Base-by-base conservation (phyloP, 53 echinoderm and acorn worm genomes). In the Apostichopus leukothele region DNA sequence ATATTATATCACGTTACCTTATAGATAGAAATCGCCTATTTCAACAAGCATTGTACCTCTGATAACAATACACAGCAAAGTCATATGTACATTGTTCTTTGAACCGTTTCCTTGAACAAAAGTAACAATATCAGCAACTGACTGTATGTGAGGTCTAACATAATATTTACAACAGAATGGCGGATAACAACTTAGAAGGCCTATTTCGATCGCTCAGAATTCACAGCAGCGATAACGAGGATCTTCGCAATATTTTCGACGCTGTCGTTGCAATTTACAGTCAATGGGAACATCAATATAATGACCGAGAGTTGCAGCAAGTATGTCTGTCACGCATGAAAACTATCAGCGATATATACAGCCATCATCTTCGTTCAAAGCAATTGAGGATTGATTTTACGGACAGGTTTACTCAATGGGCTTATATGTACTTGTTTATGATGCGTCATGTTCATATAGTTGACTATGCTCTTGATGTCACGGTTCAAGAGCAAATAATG, bases 391-490 rank as follows among this genome's bases (percentile, higher is more conserved):
- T 81, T 4, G 86, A 86, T 50, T 86, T 67, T 23, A 1, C 50
- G 21, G 6, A 13, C 9, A 7, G 1, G 16, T 27, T 13, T 16
- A 39, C 85, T 3, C 85, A 68, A n/a, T 85, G 85, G 85, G 60
- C 68, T 7, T 85, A 85, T 27, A 85, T 25, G 85, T 85, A 85
- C 50, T 50, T 85, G 5, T 85, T 59, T 9, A 85, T 85, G 85
- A 61, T 85, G 66, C 85, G 85, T 4, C 85, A 85, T 39, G 85
- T 68, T 66, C 85, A 85, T 85, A 50, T 85, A 16, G 85, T 85
- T 6, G 3, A 66, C 50, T 16, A 85, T 39, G 85, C 85, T 23
- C 14, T 85, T 11, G 66, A 85, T 2, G 60, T 21, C 60, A 52
- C 53, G 5, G 23, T 80, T 55, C 80, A 80, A 8, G 80, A 80